Evolutionary conservation across 2,113 vertebrate species (phyloP), one percentile per base, ranked within the genome.

Genomic region (Hypomesus transpacificus): DNA sequence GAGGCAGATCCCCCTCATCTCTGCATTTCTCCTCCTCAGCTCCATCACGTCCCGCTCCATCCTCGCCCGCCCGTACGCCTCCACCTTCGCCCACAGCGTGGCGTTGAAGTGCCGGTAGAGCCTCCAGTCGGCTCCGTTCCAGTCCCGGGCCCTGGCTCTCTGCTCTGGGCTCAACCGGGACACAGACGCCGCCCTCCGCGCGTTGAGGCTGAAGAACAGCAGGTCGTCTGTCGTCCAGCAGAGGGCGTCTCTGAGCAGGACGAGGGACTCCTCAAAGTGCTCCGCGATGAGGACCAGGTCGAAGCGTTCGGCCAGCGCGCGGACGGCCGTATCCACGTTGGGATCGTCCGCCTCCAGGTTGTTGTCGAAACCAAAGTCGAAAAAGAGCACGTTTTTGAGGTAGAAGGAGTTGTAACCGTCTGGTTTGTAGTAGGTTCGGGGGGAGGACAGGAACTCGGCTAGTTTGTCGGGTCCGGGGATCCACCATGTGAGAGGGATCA

Each of bases 151-250:
- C 73, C 92, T 93, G 67, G 80, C 82, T 24, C 93, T 95, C 69
- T 95, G 78, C 62, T 95, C 92, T 0, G 91, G 88, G 0, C 84
- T 94, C 74, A 98, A 75, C 16, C 68, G 82, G 17, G 94, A 95
- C 53, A 93, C 75, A 0, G 89, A 90, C 18, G 92, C 91, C 58
- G 82, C 91, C 18, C 88, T 95, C 9, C 97, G 92, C 3, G 91
- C 92, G 0, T 99, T 99, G 59, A 98, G 93, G 77, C 94, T 96
- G 82, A 99, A 96, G 80, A 95, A 97, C 61, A 98, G 78, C 76
- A 99, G 73, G 2, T 99, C 97, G 57, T 98, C 95, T 78, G 91
- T 92, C 69, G 92, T 89, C 96, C 96, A 98, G 76, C 96, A 98
- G 60, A 99, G 89, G 59, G 91, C 83, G 16, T 98, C 94, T 87